Conservation (phyloP, 2,888 invertebrate genomes). For the Drosophila colorata region DNA sequence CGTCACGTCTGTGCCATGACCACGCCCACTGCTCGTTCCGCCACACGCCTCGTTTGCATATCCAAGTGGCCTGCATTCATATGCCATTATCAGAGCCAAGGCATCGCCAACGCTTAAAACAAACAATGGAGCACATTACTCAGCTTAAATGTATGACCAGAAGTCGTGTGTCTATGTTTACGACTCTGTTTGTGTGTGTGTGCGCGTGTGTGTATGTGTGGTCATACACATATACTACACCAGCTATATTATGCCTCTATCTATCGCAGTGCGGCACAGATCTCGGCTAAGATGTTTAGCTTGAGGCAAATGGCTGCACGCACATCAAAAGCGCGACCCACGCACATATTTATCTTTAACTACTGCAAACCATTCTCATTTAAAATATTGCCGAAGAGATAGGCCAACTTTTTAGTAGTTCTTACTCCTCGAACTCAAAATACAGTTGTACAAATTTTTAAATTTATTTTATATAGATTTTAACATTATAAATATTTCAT, state of each 20-base stretch:
- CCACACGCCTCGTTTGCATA: constrained; percentile 69
- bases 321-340: constrained; percentile 45
- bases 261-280: constrained; percentile 65
- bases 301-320: constrained; percentile 61
- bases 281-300: constrained; percentile 69
- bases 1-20: constrained; percentile 42
- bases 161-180: constrained; percentile 51
- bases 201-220: constrained; percentile 7
- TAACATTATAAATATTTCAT: neutral
- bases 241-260: constrained; percentile 40
- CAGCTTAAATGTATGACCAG: constrained; percentile 61
- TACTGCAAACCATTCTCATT: constrained; percentile 49
- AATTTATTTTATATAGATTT: neutral
- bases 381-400: constrained; percentile 40
- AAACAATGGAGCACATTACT: constrained; percentile 74
- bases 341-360: constrained; percentile 37
- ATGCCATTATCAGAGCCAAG: constrained; percentile 73
- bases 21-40: constrained; percentile 54
- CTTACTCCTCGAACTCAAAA: constrained; percentile 10
- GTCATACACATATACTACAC: neutral
- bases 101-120: constrained; percentile 75
- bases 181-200: constrained; percentile 15
- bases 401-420: constrained; percentile 28
- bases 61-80: constrained; percentile 74
- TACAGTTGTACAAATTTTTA: constrained; percentile 9